These are phyloP conservation scores for Tribolium freemani DNA, from an alignment of 2,888 invertebrate species.

Conservation along the genomic window DNA sequence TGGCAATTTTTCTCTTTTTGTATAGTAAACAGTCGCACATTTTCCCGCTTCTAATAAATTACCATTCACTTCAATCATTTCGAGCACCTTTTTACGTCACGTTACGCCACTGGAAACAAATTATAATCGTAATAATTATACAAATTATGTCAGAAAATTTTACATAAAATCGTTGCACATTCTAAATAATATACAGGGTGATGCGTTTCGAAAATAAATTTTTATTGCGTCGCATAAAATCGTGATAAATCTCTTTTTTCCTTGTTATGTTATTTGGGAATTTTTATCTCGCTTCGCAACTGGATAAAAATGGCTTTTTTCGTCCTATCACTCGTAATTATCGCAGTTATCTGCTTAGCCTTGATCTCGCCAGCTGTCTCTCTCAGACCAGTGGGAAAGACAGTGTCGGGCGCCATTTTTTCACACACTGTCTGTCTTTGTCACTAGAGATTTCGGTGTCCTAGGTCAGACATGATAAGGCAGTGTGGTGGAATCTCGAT, in stretches of 20 bases:
- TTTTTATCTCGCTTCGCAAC: conserved; percentile 34
- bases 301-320: conserved; percentile 13
- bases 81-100: background rate
- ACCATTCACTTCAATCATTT: conserved; percentile 2
- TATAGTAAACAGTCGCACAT: background rate
- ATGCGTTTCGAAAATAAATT: too few relatives aligned
- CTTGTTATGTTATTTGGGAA: background rate
- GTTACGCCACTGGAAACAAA: conserved; percentile 25
- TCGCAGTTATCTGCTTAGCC: conserved; percentile 16
- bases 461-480: conserved; percentile 11
- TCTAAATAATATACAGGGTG: background rate
- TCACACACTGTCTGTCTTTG: background rate
- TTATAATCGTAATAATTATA: conserved; percentile 20
- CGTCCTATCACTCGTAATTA: conserved; percentile 15
- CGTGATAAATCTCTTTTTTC: conserved; percentile 5
- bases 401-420: conserved; percentile 3
- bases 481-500: background rate
- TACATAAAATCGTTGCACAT: background rate
- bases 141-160: conserved; percentile 14
- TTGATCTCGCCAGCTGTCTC: conserved; percentile 17
- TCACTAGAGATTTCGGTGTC: conserved; percentile 4
- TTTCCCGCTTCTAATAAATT: background rate
- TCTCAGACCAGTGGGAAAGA: background rate
- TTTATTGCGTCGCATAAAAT: conserved; percentile 12
- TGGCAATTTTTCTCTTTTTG: background rate